A percentile compares a stretch with the other conserved stretches of the same genome.
Conservation (phyloP, 2,888 invertebrate species). For the Agrotis exclamationis region DNA sequence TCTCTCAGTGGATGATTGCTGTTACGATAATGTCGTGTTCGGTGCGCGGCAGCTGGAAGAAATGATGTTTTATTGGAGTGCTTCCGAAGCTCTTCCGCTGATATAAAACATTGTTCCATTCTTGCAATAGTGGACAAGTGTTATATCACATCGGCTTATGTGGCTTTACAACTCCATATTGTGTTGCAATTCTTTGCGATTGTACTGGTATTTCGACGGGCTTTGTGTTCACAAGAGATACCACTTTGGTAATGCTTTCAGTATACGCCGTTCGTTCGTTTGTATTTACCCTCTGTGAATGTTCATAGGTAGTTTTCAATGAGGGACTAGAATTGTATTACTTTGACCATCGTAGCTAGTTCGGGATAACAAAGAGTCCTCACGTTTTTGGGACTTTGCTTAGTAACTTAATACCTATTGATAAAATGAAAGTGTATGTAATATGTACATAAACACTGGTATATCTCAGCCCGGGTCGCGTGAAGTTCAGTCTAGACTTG, state of each 20-base stretch:
- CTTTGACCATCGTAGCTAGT: slow-evolving; percentile 19
- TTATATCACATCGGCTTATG: slow-evolving; percentile 65
- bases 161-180: slow-evolving; percentile 66
- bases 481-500: slow-evolving; percentile 23
- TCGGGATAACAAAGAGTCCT: background rate
- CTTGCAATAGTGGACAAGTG: slow-evolving; percentile 68
- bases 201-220: slow-evolving; percentile 55
- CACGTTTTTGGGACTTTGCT: slow-evolving; percentile 5
- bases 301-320: slow-evolving; percentile 39
- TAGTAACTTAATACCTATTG: background rate
- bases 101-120: slow-evolving; percentile 71
- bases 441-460: background rate
- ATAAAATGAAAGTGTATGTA: background rate
- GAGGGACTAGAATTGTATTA: slow-evolving; percentile 8
- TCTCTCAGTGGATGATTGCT: slow-evolving; percentile 63
- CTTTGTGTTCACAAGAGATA: slow-evolving; percentile 60
- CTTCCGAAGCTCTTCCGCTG: slow-evolving; percentile 69
- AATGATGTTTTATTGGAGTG: slow-evolving; percentile 75
- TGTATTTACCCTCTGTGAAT: slow-evolving; percentile 38
- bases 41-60: slow-evolving; percentile 61
- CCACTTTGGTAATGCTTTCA: slow-evolving; percentile 60
- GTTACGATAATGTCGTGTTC: slow-evolving; percentile 70
- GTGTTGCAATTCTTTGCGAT: slow-evolving; percentile 64
- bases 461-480: slow-evolving; percentile 18
- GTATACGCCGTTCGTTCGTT: slow-evolving; percentile 53